Base-by-base conservation (phyloP, 2,888 invertebrate genomes). In the Camptogramma bilineatum region DNA sequence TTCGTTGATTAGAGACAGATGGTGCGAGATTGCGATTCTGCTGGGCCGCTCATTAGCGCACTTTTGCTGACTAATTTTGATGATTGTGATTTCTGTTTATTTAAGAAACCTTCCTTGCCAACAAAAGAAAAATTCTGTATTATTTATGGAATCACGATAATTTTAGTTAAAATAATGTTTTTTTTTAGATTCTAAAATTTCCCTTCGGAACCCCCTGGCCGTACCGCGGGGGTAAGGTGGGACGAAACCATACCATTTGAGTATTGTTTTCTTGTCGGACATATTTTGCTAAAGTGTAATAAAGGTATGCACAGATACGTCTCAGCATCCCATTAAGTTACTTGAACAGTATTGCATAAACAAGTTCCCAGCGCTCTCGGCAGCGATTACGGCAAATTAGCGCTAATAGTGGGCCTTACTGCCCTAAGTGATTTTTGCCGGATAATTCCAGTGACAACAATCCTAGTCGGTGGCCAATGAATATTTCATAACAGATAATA, bases 1-100 rank as follows among this genome's bases (percentile, higher is more conserved):
- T 90, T 85, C 90, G 90, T 89, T 92, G 91, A 92, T 92, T 91
- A 89, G 90, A 84, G 88, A 90, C 91, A 92, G 90, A 90, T 91
- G 91, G 89, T 83, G 88, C 85, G 87, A 87, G 85, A 89, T 88
- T 87, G 86, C 87, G 81, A 85, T 84, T 85, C 83, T 79, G 78
- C 80, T 81, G 71, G 69, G 75, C 74, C 76, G 76, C 81, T 90
- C 86, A 90, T 90, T 90, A 90, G 84, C 87, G 83, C 80, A 82
- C 80, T 82, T 81, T 81, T 80, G 80, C 79, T 73, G 73, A 16
- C n/a, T 56, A 56, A 56, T 48, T 34, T 19, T 56, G 39, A 21
- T 48, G 31, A 48, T 48, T 56, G 47, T 18, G n/a, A 21, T 24
- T 50, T 39, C n/a, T 46, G 16, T 39, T n/a, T 7, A 56, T 19